Base-by-base conservation (phyloP, 2,888 invertebrate species). In the Andrena minutula region DNA sequence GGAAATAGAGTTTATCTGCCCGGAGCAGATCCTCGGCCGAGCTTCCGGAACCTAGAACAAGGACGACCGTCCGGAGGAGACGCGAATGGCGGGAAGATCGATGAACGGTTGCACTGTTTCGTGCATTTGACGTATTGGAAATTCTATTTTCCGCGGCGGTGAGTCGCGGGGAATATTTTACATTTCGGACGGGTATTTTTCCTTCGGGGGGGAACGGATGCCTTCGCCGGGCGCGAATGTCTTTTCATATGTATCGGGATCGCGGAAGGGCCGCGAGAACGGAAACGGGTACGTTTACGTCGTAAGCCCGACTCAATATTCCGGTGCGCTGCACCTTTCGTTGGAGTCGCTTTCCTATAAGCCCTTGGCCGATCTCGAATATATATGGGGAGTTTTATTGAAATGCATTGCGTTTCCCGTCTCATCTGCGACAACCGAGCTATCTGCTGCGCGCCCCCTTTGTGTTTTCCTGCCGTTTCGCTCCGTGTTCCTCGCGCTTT, bases 71-170 rank as follows among this genome's bases (percentile, higher is more conserved):
- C 2, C 6, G 32, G 35, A 53, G 53, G 66, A 53, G 53, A 74
- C 23, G 68, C 58, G 73, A 66, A 63, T 63, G 64, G 68, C 41
- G 76, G 64, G 32, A 74, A 83, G 82, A 78, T 80, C 86, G 79
- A 81, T 75, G 78, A 83, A 72, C 79, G 41, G 66, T 68, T 83
- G 64, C 66, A 56, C 82, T 76, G 61, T 83, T 84, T 86, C 68
- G 65, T 32, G 68, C 68, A 60, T 74, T 66, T 84, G 87, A 87
- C 77, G 86, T 82, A 83, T 85, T 71, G 87, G 83, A 85, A 83
- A 88, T 88, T 85, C 87, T 80, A 88, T 88, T 88, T 88, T 88
- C 88, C 87, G 72, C 87, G 75, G 73, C 82, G 53, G 61, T 78
- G 83, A 83, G 64, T 77, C 77, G 74, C 77, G 76, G 58, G 23